Evolutionary conservation across 2,888 invertebrate species (phyloP).

Genomic region (Hypomecis atomaria): DNA sequence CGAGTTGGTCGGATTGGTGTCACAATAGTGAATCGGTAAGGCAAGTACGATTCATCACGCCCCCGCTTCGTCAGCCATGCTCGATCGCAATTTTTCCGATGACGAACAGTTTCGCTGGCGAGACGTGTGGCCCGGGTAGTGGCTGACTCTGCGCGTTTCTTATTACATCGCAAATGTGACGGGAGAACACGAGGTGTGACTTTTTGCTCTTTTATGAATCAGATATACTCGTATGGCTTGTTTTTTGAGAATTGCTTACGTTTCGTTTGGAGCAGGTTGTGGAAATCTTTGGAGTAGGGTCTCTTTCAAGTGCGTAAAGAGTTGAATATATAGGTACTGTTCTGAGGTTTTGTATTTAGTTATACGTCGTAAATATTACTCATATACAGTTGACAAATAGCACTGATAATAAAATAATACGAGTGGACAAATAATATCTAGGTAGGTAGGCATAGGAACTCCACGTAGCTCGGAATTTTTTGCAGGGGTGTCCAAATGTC

Average conservation of each 20-base stretch:
- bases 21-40: constrained; percentile 36
- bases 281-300: no score
- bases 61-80: constrained; percentile 31
- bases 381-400: no score
- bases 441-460: no score
- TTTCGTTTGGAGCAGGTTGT: not conserved
- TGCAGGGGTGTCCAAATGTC: no score
- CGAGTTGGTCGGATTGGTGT: constrained; percentile 4
- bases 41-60: constrained; percentile 54
- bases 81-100: constrained; percentile 61
- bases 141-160: constrained; percentile 49
- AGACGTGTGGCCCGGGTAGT: constrained; percentile 41
- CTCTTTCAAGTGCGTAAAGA: no score
- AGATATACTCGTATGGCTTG: constrained; percentile 15
- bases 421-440: no score
- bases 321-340: no score
- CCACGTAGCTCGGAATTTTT: no score
- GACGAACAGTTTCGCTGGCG: constrained; percentile 63
- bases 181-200: constrained; percentile 30
- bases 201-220: constrained; percentile 28
- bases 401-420: no score
- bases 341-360: no score
- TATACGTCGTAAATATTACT: no score
- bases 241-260: constrained; percentile 20
- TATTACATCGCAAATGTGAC: constrained; percentile 33